Evolutionary conservation across 2,888 invertebrate genomes (phyloP).

Genomic region (Amblyjoppa fuscipennis): DNA sequence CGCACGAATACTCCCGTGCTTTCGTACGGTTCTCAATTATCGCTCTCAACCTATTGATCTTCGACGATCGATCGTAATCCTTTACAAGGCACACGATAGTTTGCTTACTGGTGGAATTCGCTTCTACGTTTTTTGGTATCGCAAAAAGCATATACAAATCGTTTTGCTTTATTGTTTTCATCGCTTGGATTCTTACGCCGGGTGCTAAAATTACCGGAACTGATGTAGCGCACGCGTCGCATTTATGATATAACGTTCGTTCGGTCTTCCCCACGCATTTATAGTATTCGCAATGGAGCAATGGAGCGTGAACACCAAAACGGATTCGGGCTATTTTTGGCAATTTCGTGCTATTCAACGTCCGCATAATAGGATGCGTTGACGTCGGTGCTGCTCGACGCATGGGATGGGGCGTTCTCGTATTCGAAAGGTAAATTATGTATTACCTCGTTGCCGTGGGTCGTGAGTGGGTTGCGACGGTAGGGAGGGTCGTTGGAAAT

Average conservation of each 20-base stretch:
- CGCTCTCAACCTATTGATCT: neutral
- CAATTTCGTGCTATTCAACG: constrained; percentile 74
- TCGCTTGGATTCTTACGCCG: neutral
- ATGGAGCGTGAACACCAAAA: constrained; percentile 58
- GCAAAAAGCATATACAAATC: neutral
- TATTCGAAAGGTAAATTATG: constrained; percentile 65
- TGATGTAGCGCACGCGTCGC: neutral
- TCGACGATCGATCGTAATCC: neutral
- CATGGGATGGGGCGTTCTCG: constrained; percentile 18
- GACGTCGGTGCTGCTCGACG: constrained; percentile 34
- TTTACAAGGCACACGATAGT: too few species aligned
- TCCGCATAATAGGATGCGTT: constrained; percentile 61
- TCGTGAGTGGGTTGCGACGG: constrained; percentile 24
- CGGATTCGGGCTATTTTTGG: constrained; percentile 78
- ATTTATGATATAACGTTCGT: constrained; percentile 46
- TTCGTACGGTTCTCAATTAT: constrained; percentile 9
- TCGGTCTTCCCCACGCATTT: constrained; percentile 51
- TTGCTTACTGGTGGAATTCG: neutral
- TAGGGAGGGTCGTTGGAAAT: constrained; percentile 43
- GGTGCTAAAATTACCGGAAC: neutral
- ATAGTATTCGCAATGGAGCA: constrained; percentile 65
- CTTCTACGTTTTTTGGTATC: neutral
- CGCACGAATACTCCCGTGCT: neutral
- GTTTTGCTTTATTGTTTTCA: neutral
- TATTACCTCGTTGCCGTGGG: constrained; percentile 46